Conservation (phyloP, 2,888 invertebrate genomes). For the Eustalomyia histrio region DNA sequence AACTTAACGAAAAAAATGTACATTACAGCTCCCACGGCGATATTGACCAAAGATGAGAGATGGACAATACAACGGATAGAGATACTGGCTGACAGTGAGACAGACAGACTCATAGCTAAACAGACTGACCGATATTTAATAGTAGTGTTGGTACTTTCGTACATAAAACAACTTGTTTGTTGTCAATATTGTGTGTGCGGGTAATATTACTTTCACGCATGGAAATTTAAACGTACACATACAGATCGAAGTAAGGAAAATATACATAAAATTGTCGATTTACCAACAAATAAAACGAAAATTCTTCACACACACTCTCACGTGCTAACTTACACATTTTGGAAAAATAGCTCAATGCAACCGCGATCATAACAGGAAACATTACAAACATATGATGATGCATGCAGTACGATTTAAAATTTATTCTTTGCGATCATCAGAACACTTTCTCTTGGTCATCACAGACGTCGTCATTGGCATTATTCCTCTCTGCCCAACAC, state of each 20-base stretch:
- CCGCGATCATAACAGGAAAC: constrained; percentile 72
- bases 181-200: constrained; percentile 40
- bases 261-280: constrained; percentile 58
- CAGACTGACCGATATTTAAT: constrained; percentile 4
- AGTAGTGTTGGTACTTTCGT: background rate
- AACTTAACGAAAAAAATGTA: constrained; percentile 29
- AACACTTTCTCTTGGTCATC: too few relatives aligned
- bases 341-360: constrained; percentile 28
- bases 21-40: constrained; percentile 63
- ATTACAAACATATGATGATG: constrained; percentile 65
- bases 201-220: constrained; percentile 64
- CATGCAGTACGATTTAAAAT: constrained; percentile 68
- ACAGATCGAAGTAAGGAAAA: constrained; percentile 40
- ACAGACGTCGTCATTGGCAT: too few relatives aligned
- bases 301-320: constrained; percentile 42
- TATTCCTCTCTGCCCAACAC: too few relatives aligned
- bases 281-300: constrained; percentile 51
- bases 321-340: background rate
- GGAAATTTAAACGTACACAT: constrained; percentile 40
- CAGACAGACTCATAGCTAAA: background rate
- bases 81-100: background rate
- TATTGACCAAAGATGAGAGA: constrained; percentile 44
- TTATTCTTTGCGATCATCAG: constrained; percentile 72
- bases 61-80: constrained; percentile 26
- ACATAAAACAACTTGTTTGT: constrained; percentile 36